These are phyloP conservation scores for Brevipalpus yothersi DNA, from an alignment of 1,140 invertebrate genomes.

Conservation along the genomic window DNA sequence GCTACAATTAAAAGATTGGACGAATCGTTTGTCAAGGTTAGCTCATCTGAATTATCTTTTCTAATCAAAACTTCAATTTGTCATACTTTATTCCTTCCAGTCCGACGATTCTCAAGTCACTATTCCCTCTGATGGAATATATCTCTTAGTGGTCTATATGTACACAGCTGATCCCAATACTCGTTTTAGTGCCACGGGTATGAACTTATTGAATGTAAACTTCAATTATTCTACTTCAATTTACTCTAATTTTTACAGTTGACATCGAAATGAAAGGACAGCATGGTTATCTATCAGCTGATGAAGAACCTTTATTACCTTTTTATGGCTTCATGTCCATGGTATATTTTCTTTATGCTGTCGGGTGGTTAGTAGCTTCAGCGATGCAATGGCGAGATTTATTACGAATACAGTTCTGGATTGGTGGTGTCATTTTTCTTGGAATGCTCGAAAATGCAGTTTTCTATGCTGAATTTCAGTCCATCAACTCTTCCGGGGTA, in stretches of 20 bases:
- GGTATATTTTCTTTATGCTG: slow-evolving; percentile 53
- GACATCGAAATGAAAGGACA: slow-evolving; percentile 35
- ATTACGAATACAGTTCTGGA: slow-evolving; percentile 83
- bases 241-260: slow-evolving; percentile 15
- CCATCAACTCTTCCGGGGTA: slow-evolving; percentile 40
- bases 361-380: slow-evolving; percentile 57
- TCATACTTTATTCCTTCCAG: not conserved
- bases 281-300: slow-evolving; percentile 43
- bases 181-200: slow-evolving; percentile 6
- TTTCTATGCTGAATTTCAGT: slow-evolving; percentile 68
- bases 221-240: not conserved
- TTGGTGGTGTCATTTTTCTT: slow-evolving; percentile 60
- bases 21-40: not conserved
- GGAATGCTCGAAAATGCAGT: slow-evolving; percentile 58
- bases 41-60: not conserved
- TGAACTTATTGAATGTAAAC: not conserved
- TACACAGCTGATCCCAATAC: slow-evolving; percentile 6
- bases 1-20: not conserved
- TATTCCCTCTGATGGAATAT: slow-evolving; percentile 22
- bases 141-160: slow-evolving; percentile 22
- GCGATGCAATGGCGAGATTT: slow-evolving; percentile 67
- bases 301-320: slow-evolving; percentile 41
- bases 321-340: slow-evolving; percentile 79
- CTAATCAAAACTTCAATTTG: not conserved
- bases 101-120: slow-evolving; percentile 9